Evolutionary conservation across 2,797 vertebrate species (phyloP), one percentile per base, ranked within the genome.

Genomic region (Characodon lateralis): DNA sequence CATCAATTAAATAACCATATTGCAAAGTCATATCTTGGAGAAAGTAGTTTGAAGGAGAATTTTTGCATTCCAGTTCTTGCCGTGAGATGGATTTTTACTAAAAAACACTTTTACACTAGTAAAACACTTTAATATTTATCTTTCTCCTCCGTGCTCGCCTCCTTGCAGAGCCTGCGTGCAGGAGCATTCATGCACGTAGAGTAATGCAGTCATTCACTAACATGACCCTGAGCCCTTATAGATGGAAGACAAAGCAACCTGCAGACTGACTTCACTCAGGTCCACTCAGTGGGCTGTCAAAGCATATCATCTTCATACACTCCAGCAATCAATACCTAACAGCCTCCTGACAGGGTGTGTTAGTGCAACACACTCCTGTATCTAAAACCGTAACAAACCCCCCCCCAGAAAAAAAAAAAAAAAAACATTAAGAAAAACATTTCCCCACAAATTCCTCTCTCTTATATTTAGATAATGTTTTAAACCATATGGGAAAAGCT

Each of bases 291-390:
- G 39, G 79, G 77, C 93, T 95, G 95, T 95, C 95, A 95, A 89
- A 95, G 81, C 90, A 65, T 78, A 94, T 96, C 94, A 95, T 78
- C 84, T 46, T 95, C 95, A 95, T 84, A 89, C 92, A 90, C 89
- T 91, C 82, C 80, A 89, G 81, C 85, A 82, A 96, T 96, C 95
- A 89, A 96, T 96, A 95, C 81, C 82, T 87, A 85, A 85, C 88
- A 91, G 86, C 92, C 88, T 91, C 83, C 88, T 94, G 91, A 94
- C 89, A 91, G 83, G 78, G 84, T 75, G 81, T 43, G 90, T 89
- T 92, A 84, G 87, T 53, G 80, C 86, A 89, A 79, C 87, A 83
- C 87, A 81, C 80, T 86, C 65, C 71, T 74, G 35, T 46, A 43
- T 72, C 50, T 77, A 66, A 71, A 28, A 66, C 68, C 71, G 31